Evolutionary conservation across 2,797 vertebrate species (phyloP).

Genomic region (Phoxinus dragarum): DNA sequence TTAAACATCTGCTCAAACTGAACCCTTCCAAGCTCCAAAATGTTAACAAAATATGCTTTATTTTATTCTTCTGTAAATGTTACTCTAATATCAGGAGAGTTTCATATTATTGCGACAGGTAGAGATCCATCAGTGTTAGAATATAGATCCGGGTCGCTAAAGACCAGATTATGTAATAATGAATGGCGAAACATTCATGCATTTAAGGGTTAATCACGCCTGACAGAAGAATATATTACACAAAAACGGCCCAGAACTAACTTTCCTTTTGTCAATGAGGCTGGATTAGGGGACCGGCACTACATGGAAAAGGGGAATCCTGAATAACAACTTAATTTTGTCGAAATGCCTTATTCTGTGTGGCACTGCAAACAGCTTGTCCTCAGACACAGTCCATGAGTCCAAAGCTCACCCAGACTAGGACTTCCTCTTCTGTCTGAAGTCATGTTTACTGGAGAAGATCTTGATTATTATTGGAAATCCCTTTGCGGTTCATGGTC

Average conservation of each 20-base stretch:
- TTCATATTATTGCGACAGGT: no score
- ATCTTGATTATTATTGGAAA: slow-evolving; percentile 5
- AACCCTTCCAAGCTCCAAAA: no score
- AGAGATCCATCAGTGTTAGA: no score
- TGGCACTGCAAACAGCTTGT: not conserved
- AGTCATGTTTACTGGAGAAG: slow-evolving; percentile 8
- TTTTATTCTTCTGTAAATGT: no score
- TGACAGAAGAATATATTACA: no score
- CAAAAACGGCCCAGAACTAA: not conserved
- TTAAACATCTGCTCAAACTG: no score
- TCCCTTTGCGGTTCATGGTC: not conserved
- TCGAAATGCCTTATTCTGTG: not conserved
- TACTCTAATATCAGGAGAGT: no score
- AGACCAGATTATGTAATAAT: no score
- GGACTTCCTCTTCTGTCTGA: slow-evolving; percentile 15
- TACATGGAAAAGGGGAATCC: not conserved
- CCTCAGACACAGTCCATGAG: not conserved
- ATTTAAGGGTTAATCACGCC: no score
- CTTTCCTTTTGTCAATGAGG: not conserved
- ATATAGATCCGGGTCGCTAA: no score
- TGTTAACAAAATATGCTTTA: no score
- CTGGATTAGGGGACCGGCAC: not conserved
- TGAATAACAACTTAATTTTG: not conserved
- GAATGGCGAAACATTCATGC: no score
- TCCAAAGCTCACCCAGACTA: not conserved